phyloP scores from a whole-genome alignment of 2,113 vertebrate species.

The Anguilla rostrata region DNA sequence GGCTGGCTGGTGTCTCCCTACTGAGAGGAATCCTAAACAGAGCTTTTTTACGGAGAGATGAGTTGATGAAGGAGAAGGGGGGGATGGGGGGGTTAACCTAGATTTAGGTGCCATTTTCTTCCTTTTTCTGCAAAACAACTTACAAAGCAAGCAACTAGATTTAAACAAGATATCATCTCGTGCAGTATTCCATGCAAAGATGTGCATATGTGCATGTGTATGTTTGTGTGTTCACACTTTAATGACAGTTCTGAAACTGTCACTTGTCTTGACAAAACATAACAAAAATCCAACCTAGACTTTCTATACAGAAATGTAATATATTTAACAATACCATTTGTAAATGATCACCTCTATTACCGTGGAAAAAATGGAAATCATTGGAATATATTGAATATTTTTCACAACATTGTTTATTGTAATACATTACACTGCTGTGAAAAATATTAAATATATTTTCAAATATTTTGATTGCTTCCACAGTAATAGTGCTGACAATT shows the following conservation, averaged over 20 bases:
- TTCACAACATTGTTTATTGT: too few relatives aligned
- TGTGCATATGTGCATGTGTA: neutral
- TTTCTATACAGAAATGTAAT: too few relatives aligned
- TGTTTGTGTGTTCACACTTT: neutral
- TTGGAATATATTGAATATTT: too few relatives aligned
- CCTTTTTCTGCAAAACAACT: neutral
- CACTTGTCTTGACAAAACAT: neutral
- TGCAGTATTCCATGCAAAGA: too few relatives aligned
- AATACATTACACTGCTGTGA: too few relatives aligned
- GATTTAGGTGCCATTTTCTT: conserved; percentile 9
- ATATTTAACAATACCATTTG: too few relatives aligned
- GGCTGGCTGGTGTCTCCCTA: conserved; percentile 35
- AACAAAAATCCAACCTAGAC: too few relatives aligned
- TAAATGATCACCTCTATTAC: too few relatives aligned
- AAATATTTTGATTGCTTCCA: neutral
- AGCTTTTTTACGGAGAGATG: conserved; percentile 30
- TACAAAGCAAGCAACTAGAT: neutral
- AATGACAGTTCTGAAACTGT: neutral
- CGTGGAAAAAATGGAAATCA: too few relatives aligned
- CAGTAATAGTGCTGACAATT: neutral
- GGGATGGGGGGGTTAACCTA: conserved; percentile 14
- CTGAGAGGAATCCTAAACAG: conserved; percentile 20
- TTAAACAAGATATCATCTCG: neutral
- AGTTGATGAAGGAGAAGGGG: conserved; percentile 5
- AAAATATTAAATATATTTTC: too few relatives aligned